Evolutionary conservation across 2,888 invertebrate genomes (phyloP).

Genomic region (Drymonia ruficornis): DNA sequence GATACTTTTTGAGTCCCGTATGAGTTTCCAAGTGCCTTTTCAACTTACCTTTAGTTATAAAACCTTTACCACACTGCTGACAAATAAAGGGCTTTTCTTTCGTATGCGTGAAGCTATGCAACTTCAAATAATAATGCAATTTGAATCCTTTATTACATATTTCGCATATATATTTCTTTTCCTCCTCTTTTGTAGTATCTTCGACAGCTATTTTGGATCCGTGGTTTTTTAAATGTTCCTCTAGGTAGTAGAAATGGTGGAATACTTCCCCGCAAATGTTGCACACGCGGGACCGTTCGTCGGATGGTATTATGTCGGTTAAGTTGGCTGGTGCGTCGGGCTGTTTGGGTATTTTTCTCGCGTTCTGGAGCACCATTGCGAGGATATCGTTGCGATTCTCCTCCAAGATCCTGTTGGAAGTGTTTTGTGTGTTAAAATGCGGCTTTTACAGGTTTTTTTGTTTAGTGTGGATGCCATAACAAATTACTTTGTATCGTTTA

Average conservation of each 20-base stretch:
- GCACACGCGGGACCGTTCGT: slow-evolving; percentile 71
- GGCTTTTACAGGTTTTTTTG: no score
- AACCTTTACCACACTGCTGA: slow-evolving; percentile 77
- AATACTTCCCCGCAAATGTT: slow-evolving; percentile 78
- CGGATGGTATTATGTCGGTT: slow-evolving; percentile 44
- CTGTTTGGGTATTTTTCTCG: slow-evolving; percentile 64
- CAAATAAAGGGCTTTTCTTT: slow-evolving; percentile 77
- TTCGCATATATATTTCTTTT: slow-evolving; percentile 67
- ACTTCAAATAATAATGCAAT: slow-evolving; percentile 71
- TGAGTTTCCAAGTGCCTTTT: slow-evolving; percentile 76
- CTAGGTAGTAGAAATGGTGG: slow-evolving; percentile 75
- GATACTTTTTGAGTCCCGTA: slow-evolving; percentile 72
- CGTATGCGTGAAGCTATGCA: slow-evolving; percentile 74
- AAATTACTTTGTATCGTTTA: no score
- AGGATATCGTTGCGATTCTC: slow-evolving; percentile 71
- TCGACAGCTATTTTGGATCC: slow-evolving; percentile 67
- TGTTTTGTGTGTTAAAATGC: no score
- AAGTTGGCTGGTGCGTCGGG: slow-evolving; percentile 33
- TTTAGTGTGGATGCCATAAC: no score
- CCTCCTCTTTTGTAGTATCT: slow-evolving; percentile 55
- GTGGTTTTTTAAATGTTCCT: slow-evolving; percentile 75
- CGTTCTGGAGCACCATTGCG: slow-evolving; percentile 78
- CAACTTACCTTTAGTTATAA: slow-evolving; percentile 73
- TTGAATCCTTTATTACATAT: slow-evolving; percentile 75
- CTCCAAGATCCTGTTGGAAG: slow-evolving; percentile 60